Evolutionary conservation across 2,797 vertebrate species (phyloP).

Genomic region (Dermochelys coriacea): DNA sequence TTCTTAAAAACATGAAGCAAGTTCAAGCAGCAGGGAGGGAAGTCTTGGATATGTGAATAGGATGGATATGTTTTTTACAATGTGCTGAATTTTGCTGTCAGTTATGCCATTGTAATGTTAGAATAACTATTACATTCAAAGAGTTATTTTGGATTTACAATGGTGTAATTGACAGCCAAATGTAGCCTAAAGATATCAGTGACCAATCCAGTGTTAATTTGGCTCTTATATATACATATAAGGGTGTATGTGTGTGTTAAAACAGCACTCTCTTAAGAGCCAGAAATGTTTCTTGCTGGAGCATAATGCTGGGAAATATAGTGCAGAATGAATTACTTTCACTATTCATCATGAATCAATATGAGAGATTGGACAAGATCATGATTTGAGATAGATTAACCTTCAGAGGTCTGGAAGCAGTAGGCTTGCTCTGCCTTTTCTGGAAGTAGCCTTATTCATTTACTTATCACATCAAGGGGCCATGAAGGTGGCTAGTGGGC

Average conservation of each 20-base stretch:
- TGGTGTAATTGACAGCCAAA: background rate
- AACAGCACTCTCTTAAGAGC: background rate
- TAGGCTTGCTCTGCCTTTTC: background rate
- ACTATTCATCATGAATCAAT: background rate
- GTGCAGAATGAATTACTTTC: background rate
- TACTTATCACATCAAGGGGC: background rate
- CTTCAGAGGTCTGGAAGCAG: background rate
- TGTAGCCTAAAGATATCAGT: background rate
- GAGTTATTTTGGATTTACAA: background rate
- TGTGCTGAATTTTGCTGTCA: background rate
- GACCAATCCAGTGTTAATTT: background rate
- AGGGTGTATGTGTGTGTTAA: background rate
- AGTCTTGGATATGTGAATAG: background rate
- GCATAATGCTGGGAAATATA: background rate
- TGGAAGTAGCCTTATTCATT: background rate
- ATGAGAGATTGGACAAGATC: background rate
- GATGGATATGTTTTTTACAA: fast-evolving
- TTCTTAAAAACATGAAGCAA: background rate
- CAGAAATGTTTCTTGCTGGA: background rate
- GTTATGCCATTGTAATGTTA: background rate
- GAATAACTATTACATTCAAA: background rate
- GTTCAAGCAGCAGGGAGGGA: background rate
- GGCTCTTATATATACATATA: background rate
- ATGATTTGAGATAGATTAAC: background rate
- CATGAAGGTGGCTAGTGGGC: background rate